Conservation (phyloP, 1,140 invertebrate species). For the Eulimnadia texana region DNA sequence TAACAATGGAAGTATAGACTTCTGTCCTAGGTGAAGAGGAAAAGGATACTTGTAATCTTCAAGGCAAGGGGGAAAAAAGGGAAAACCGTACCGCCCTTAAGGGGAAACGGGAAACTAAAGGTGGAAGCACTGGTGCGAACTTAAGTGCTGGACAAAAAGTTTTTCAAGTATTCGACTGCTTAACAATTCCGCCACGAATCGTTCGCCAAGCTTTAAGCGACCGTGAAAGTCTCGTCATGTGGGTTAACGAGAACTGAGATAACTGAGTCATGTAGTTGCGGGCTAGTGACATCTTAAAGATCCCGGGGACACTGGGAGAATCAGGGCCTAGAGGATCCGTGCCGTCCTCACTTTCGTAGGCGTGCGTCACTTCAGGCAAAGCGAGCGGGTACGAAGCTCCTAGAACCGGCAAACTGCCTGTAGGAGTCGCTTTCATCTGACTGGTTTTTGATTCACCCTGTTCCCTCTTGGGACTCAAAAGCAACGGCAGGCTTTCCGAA, state of each 20-base stretch:
- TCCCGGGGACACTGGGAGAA: background rate
- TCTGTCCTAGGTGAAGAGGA: too few species aligned
- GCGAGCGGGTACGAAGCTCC: background rate
- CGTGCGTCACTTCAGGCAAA: conserved; percentile 8
- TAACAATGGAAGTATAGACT: too few species aligned
- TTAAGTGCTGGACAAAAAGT: too few species aligned
- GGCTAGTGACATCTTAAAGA: background rate
- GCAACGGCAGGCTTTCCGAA: background rate
- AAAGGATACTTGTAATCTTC: too few species aligned
- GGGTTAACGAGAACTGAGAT: background rate
- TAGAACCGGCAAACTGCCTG: background rate
- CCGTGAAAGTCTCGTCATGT: background rate
- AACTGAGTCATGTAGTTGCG: background rate
- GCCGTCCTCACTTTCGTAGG: conserved; percentile 2
- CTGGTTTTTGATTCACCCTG: background rate
- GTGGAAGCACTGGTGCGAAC: too few species aligned
- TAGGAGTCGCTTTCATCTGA: background rate
- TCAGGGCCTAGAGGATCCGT: background rate
- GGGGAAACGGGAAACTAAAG: too few species aligned
- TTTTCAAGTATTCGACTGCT: too few species aligned
- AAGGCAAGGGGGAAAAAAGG: too few species aligned
- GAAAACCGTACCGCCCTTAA: too few species aligned
- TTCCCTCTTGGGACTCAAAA: background rate
- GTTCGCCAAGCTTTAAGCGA: too few species aligned
- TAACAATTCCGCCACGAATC: too few species aligned